Base-by-base conservation (phyloP, 30 jellyfish, hydroid and myxozoan genomes). In the Aurelia aurita region DNA sequence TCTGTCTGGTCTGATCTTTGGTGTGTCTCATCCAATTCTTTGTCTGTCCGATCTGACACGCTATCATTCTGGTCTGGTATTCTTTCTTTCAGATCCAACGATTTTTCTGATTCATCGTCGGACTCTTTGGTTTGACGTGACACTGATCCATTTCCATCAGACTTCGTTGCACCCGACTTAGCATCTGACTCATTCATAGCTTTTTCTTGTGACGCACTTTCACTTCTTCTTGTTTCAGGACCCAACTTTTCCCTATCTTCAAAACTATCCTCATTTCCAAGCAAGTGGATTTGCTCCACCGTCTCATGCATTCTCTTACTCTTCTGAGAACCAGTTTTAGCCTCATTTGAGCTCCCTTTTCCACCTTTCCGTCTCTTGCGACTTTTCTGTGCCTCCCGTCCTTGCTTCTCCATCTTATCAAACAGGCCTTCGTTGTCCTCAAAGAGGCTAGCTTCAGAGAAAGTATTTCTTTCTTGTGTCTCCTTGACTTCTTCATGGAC, bases 1-100 rank as follows among this genome's bases (percentile, higher is more conserved):
- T 68, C 61, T 32, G 7, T 35, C 61, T 58, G 27, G 7, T 58
- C 69, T 58, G 69, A 58, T 35, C 80, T 68, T 68, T 27, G 22
- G n/a, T 58, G 80, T 13, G 27, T 58, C 27, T 58, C 22, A 5
- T 39, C 51, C 51, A 2, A 39, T 1, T 1, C 51, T 39, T 39
- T 39, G 9, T 39, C 51, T 39, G 51, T 8, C 51, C 12, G 51
- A 39, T 8, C 51, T 0, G 18, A 8, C 51, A 39, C 9, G 12
- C 15, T 15, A 39, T 7, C 51, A 39, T 14, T 39, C 51, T 5
- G 2, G 1, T 8, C 18, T 39, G 51, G 51, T 3, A 39, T 3
- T 39, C 51, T 39, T 39, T 39, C 51, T 39, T 39, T 5, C 51
- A 39, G 51, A 5, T 39, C 51, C 51, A 39, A 39, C 14, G 13